phyloP scores from a whole-genome alignment of 1,140 invertebrate species.

The Parapsyche elsis region DNA sequence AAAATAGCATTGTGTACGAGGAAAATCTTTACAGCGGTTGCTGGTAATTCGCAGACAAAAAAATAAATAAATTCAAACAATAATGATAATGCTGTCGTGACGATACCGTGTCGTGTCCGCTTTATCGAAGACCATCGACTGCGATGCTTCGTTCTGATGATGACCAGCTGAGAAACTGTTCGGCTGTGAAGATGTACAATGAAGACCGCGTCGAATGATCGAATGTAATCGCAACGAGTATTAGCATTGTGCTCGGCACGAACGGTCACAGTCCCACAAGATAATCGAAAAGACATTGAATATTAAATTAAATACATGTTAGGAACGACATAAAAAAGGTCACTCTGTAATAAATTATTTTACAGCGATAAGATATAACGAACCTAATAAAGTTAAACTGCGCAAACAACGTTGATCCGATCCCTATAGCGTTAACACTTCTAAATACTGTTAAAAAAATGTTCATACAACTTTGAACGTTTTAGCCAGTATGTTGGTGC shows the following conservation, averaged over 20 bases:
- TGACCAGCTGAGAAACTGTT: constrained; percentile 18
- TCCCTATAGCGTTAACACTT: too few species aligned
- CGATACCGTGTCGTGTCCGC: constrained; percentile 31
- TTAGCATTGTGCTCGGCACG: constrained; percentile 3
- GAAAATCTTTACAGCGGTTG: constrained; percentile 28
- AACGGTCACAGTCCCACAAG: not conserved
- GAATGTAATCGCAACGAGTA: not conserved
- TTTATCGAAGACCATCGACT: constrained; percentile 31
- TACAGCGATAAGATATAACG: too few species aligned
- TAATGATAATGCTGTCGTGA: constrained; percentile 41
- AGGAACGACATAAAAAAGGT: too few species aligned
- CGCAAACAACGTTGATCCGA: too few species aligned
- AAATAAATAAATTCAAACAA: not conserved
- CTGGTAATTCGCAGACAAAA: constrained; percentile 31
- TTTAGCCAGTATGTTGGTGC: too few species aligned
- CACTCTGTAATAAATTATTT: too few species aligned
- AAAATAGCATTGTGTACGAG: not conserved
- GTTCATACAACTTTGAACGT: too few species aligned
- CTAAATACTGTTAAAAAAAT: too few species aligned
- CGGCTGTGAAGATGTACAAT: not conserved
- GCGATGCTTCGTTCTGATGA: constrained; percentile 14
- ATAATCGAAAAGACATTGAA: too few species aligned
- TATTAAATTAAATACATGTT: too few species aligned
- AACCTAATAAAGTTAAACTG: too few species aligned
- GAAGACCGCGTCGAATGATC: not conserved